Percentiles rank a stretch among this genome's conserved stretches.
These are phyloP conservation scores for Muscicapa adusta DNA, from an alignment of 2,113 vertebrate genomes.

Conservation along the genomic window DNA sequence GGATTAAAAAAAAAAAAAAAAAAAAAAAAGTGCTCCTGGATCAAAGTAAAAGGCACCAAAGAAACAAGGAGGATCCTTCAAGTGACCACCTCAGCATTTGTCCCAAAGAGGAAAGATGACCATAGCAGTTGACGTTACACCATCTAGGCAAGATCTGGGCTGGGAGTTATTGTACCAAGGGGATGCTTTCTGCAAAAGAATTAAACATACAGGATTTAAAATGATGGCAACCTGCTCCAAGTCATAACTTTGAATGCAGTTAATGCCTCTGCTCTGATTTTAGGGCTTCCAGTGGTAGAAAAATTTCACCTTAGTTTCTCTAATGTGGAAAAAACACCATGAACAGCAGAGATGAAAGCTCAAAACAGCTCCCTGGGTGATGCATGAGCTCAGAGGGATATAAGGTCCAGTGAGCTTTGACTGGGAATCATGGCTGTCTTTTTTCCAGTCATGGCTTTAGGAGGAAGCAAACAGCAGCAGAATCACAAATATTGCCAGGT, in stretches of 20 bases:
- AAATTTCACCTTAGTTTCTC: not conserved
- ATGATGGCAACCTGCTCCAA: not conserved
- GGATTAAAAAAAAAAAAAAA: too few relatives aligned
- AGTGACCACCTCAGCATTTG: not conserved
- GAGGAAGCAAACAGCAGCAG: not conserved
- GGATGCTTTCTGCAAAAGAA: not conserved
- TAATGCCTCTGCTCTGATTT: not conserved
- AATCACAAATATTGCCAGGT: not conserved
- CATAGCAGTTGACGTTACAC: not conserved
- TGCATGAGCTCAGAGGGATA: not conserved
- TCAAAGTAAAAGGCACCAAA: not conserved
- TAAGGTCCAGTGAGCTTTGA: not conserved
- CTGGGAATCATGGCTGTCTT: rapidly evolving
- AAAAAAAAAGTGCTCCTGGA: not conserved
- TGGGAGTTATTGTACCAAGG: not conserved
- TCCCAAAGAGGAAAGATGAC: not conserved
- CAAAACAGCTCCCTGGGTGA: not conserved
- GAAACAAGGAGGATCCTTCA: not conserved
- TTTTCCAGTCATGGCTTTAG: not conserved
- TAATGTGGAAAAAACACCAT: not conserved
- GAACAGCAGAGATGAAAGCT: not conserved
- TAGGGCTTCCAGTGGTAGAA: not conserved
- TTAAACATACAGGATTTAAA: not conserved
- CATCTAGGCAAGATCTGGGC: not conserved
- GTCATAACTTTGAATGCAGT: not conserved